Evolutionary conservation across 2,113 vertebrate species (phyloP).

Genomic region (Rhinopithecus roxellana): DNA sequence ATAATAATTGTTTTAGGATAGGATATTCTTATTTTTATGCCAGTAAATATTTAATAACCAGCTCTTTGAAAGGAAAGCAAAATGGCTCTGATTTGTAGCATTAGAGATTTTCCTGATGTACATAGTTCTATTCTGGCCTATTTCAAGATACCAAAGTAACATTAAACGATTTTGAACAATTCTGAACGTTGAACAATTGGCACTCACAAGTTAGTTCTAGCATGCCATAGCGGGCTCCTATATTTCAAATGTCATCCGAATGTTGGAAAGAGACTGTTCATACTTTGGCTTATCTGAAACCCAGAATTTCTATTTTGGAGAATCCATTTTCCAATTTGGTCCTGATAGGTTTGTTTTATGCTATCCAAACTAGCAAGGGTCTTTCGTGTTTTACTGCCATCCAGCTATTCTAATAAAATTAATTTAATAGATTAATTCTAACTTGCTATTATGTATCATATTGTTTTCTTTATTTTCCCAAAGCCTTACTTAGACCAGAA

Average conservation of each 20-base stretch:
- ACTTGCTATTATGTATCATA: neutral
- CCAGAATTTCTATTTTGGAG: neutral
- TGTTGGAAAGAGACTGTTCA: neutral
- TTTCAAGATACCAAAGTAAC: neutral
- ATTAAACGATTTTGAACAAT: neutral
- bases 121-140: neutral
- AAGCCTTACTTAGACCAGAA: neutral
- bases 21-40: neutral
- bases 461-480: neutral
- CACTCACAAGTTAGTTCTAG: neutral
- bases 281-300: neutral
- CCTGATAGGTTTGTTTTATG: neutral
- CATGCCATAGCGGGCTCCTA: rapidly evolving
- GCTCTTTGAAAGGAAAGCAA: neutral
- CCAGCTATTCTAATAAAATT: neutral
- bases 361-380: neutral
- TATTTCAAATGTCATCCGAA: neutral
- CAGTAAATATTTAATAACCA: neutral
- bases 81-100: neutral
- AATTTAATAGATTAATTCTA: neutral
- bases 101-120: neutral
- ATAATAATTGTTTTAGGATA: neutral
- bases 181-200: neutral
- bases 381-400: neutral
- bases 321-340: neutral